Conservation (phyloP, 2,113 vertebrate species). For the Hydropotes inermis region DNA sequence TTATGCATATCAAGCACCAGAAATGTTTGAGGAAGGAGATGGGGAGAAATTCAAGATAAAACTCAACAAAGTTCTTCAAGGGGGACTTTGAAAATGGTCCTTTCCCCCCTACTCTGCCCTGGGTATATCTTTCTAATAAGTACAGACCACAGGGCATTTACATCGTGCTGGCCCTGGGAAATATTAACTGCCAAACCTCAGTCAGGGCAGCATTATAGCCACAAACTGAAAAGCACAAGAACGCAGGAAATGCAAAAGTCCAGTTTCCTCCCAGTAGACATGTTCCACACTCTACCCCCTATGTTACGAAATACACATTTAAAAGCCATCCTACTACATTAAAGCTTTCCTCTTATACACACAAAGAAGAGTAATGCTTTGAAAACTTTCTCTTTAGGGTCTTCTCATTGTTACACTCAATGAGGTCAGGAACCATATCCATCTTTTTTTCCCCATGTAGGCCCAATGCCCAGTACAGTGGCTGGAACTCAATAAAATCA, state of each 20-base stretch:
- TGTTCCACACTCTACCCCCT: neutral
- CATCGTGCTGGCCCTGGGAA: constrained; percentile 33
- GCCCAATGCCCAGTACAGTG: neutral
- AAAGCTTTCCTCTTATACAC: neutral
- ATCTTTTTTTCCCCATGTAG: neutral
- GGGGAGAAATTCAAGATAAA: constrained; percentile 39
- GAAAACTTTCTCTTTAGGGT: neutral
- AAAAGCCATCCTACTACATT: neutral
- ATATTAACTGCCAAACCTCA: constrained; percentile 28
- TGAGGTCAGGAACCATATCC: neutral
- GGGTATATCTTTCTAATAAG: neutral
- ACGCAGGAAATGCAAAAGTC: constrained; percentile 57
- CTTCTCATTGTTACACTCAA: neutral
- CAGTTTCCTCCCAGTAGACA: constrained; percentile 49
- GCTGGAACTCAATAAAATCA: neutral
- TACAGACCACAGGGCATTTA: neutral
- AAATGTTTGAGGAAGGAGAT: constrained; percentile 63
- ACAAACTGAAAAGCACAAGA: constrained; percentile 42
- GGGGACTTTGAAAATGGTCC: constrained; percentile 15
- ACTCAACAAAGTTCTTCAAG: constrained; percentile 63
- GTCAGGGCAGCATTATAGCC: neutral
- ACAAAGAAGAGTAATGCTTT: neutral
- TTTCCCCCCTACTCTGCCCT: neutral
- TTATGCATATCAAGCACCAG: constrained; percentile 58
- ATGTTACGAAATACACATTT: neutral